Conservation (phyloP, 2,113 vertebrate genomes). For the Isichthys henryi region DNA sequence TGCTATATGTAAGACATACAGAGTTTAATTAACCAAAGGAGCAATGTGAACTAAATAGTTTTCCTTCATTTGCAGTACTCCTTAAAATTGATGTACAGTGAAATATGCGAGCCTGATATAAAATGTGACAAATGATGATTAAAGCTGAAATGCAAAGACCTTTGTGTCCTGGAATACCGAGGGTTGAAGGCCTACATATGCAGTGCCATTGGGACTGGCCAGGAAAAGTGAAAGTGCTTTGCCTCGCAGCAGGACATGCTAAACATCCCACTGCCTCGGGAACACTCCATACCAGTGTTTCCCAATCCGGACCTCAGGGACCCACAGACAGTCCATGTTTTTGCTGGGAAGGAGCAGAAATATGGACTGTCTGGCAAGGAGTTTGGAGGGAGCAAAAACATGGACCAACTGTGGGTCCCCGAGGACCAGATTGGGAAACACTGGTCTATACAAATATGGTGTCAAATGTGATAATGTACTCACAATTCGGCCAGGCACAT, state of each 20-base stretch:
- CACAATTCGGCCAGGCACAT: background rate
- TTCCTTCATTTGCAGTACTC: background rate
- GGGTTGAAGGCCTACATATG: background rate
- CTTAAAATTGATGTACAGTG: background rate
- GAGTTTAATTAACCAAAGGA: background rate
- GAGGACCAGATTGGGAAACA: background rate
- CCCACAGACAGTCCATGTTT: background rate
- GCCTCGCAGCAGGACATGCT: background rate
- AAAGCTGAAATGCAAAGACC: background rate
- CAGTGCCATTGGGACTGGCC: background rate
- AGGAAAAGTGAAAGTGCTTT: background rate
- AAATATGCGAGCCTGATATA: background rate
- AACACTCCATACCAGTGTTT: background rate
- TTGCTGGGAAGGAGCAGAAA: background rate
- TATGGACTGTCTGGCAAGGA: background rate
- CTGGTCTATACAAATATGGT: background rate
- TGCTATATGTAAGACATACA: background rate
- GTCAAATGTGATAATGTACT: background rate
- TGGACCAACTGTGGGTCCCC: background rate
- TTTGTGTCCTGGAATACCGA: background rate
- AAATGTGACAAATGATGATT: background rate
- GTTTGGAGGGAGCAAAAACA: background rate
- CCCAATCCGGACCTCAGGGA: background rate
- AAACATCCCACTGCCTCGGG: background rate
- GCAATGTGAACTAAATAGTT: background rate